Evolutionary conservation across 2,888 invertebrate species (phyloP).

Genomic region (Drosophila algonquin): DNA sequence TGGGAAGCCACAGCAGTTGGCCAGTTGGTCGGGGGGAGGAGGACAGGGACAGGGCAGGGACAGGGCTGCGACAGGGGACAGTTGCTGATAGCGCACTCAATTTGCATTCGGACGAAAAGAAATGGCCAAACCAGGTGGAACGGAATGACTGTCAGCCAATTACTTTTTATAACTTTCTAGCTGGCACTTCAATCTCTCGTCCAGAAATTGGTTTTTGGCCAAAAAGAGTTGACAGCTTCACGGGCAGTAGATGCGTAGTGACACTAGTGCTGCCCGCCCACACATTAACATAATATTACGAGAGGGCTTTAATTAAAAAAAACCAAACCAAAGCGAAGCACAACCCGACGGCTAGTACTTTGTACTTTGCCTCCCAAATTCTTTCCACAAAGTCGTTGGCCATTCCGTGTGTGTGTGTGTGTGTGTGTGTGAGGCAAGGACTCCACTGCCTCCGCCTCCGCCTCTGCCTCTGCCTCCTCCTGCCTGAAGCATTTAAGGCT

Average conservation of each 20-base stretch:
- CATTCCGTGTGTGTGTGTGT: constrained; percentile 56
- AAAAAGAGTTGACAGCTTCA: constrained; percentile 41
- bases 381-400: constrained; percentile 58
- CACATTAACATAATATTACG: constrained; percentile 78
- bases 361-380: constrained; percentile 12
- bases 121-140: constrained; percentile 42
- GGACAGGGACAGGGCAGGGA: not conserved
- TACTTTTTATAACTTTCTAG: constrained; percentile 79
- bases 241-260: constrained; percentile 61
- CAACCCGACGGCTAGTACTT: constrained; percentile 8
- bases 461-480: constrained; percentile 15
- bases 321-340: constrained; percentile 49
- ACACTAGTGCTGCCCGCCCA: constrained; percentile 13
- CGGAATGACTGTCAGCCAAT: constrained; percentile 64
- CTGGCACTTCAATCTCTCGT: constrained; percentile 76
- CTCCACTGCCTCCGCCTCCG: constrained; percentile 34
- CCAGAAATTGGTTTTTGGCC: constrained; percentile 62
- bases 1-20: not conserved
- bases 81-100: constrained; percentile 76
- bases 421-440: constrained; percentile 43
- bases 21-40: constrained; percentile 9
- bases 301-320: constrained; percentile 77
- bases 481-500: constrained; percentile 70
- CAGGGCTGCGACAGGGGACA: constrained; percentile 33
- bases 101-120: constrained; percentile 67